Evolutionary conservation across 2,888 invertebrate species (phyloP), one percentile per base, ranked within the genome.

Genomic region (Drosophila emarginata): DNA sequence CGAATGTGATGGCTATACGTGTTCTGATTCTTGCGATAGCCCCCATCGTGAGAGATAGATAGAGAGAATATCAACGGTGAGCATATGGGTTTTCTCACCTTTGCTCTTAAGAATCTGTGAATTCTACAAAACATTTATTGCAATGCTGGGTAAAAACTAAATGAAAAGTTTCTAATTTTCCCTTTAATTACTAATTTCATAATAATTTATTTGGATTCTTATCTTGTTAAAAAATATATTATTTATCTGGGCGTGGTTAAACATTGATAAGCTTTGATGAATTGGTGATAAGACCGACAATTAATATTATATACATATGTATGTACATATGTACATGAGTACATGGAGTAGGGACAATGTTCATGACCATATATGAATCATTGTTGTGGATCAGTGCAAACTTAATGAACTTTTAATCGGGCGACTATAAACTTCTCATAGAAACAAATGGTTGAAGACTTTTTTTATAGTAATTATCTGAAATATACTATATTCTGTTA

Each of bases 1-100:
- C 39, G 62, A 69, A 57, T 40, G 57, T 32, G 69, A 69, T 28
- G 62, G 45, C 62, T 36, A 26, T 36, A 56, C 39, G 45, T 21
- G 45, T 45, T 45, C 45, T 45, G 45, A 45, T 45, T 45, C 45
- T 45, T 45, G 45, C 45, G 21, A 45, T 21, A 45, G 45, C 7
- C 45, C 15, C 18, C 7, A 45, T 18, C 15, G 40, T 15, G 45
- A 45, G 18, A 45, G 12, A 12, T 11, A 45, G 21, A 18, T 11
- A 21, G 45, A 18, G 45, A 45, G 21, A 45, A 15, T 15, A 45
- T 45, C 18, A 18, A 9, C 40, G 15, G 15, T 11, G 45, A 52
- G 23, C 5, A 6, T 52, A 26, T 12, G 21, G 21, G 23, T 52
- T 52, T 26, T 26, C 52, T 52, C 26, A 52, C 52, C 26, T 52